Evolutionary conservation across 2,113 vertebrate genomes (phyloP).

Genomic region (Stegostoma tigrinum): DNA sequence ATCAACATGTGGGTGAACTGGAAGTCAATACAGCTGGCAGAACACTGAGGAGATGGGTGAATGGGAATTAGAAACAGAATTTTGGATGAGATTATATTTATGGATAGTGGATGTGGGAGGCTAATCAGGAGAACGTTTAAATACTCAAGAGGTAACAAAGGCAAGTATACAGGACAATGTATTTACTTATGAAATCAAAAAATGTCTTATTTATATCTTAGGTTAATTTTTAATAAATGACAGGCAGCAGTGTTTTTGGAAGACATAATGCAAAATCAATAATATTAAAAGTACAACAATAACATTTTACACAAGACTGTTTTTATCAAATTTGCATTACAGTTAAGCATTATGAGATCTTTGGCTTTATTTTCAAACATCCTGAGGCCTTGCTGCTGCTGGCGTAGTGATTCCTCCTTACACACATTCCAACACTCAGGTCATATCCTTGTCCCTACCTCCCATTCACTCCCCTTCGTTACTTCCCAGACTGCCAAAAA

Average conservation of each 20-base stretch:
- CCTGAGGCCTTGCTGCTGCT: neutral
- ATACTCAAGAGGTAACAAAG: neutral
- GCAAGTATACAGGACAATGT: neutral
- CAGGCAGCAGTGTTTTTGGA: slow-evolving; percentile 23
- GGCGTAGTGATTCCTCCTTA: neutral
- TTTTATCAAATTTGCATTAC: neutral
- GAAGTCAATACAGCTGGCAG: neutral
- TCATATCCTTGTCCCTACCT: neutral
- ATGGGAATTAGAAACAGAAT: neutral
- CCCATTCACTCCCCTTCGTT: neutral
- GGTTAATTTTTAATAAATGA: neutral
- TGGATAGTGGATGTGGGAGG: neutral
- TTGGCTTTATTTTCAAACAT: neutral
- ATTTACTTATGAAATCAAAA: neutral
- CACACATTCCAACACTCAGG: neutral
- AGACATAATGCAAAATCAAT: no score
- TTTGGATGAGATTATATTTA: neutral
- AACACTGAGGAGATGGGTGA: neutral
- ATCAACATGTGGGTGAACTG: neutral
- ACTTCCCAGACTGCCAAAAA: neutral
- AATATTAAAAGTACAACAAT: neutral
- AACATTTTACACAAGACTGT: neutral
- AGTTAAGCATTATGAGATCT: neutral
- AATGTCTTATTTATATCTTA: neutral
- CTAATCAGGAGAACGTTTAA: neutral